Conservation (phyloP, 2,797 vertebrate species). For the Sebastiscus tertius region DNA sequence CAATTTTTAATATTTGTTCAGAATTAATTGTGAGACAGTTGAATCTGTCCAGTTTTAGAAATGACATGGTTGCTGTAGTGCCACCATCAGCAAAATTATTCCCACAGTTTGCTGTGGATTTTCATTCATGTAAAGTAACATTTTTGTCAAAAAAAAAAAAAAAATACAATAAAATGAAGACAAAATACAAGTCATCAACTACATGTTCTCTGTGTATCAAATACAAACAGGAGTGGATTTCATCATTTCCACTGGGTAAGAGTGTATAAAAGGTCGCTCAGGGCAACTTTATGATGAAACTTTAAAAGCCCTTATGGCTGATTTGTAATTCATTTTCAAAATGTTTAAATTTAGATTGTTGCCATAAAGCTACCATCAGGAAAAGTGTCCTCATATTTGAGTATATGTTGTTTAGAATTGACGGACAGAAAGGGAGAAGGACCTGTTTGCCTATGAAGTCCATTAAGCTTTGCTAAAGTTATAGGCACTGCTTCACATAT, state of each 20-base stretch:
- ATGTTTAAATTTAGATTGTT: neutral
- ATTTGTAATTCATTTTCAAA: neutral
- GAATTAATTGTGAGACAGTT: neutral
- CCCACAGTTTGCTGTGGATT: neutral
- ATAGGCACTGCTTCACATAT: neutral
- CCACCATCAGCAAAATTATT: neutral
- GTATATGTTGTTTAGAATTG: neutral
- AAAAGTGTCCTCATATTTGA: neutral
- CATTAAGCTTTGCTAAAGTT: neutral
- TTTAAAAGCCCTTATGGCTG: neutral
- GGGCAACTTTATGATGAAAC: neutral
- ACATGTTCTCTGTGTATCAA: neutral
- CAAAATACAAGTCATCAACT: neutral
- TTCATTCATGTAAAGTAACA: neutral
- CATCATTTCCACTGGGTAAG: fast-evolving
- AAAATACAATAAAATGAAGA: neutral
- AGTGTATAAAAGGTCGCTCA: too few relatives aligned
- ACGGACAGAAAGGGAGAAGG: neutral
- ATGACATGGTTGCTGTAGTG: neutral
- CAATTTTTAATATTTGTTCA: neutral
- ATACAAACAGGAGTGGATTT: neutral
- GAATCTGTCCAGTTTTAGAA: neutral
- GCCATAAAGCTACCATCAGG: too few relatives aligned
- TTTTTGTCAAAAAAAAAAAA: neutral
- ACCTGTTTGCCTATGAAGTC: neutral